A percentile compares a stretch with the other conserved stretches of the same genome.
These are phyloP conservation scores for Pristionchus japonicus DNA, from an alignment of 2,888 invertebrate genomes.

Conservation along the genomic window DNA sequence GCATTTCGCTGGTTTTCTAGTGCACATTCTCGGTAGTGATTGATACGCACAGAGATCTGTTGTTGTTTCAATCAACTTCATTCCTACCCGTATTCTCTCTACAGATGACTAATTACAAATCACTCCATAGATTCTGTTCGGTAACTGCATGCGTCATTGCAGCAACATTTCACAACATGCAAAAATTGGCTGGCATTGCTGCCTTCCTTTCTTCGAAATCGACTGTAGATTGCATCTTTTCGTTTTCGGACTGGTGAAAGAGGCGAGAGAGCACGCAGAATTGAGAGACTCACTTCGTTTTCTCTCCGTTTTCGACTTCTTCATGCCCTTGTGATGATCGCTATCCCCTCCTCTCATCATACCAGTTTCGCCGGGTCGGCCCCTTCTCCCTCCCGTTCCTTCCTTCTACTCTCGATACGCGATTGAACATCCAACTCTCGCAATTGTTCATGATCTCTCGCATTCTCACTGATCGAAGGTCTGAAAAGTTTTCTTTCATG, in stretches of 20 bases:
- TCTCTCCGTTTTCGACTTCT: neutral
- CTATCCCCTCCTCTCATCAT: neutral
- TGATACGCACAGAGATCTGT: no score
- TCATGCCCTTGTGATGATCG: neutral
- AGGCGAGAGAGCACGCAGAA: no score
- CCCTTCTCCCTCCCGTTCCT: neutral
- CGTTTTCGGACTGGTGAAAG: neutral
- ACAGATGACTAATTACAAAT: neutral
- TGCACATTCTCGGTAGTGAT: neutral
- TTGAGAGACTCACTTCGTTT: no score
- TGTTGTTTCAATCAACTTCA: neutral
- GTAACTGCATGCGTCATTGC: neutral
- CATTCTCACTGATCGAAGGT: no score
- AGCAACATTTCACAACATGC: neutral
- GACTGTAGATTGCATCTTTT: no score
- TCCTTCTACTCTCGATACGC: neutral
- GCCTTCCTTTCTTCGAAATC: no score
- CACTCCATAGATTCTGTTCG: neutral
- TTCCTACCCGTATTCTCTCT: neutral
- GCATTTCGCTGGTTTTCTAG: no score
- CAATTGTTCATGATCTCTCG: no score
- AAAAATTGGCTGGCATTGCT: no score
- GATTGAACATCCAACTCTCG: no score
- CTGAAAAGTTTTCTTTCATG: no score
- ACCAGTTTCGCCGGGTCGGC: conserved; percentile 9